Base-by-base conservation (phyloP, 2,113 vertebrate species). In the Lasiurus borealis region DNA sequence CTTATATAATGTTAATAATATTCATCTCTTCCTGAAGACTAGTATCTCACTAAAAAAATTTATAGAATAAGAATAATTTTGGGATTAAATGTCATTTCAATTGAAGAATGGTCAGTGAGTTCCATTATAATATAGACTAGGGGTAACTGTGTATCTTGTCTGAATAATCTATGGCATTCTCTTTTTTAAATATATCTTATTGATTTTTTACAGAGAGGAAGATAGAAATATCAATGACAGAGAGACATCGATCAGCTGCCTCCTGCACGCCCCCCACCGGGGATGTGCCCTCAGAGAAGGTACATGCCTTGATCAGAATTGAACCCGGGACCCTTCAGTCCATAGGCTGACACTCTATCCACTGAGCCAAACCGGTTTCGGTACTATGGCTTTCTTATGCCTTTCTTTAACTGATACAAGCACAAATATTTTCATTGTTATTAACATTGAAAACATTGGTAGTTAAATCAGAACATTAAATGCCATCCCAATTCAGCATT, bases 81-180 rank as follows among this genome's bases (percentile, higher is more conserved):
- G 2, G 86, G 6, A 69, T 29, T 83, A 23, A 68, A 81, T n/a
- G 44, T 25, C 19, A 87, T 71, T 95, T 89, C 62, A 46, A n/a
- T 77, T 66, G 88, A 83, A 40, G 18, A 69, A 72, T 86, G 82
- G 46, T 81, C 57, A 52, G 27, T 71, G 36, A 92, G 29, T 84
- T 95, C 15, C 54, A 27, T 52, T 71, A n/a, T 46, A 50, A n/a
- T 25, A 27, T 68, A 52, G 52, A 73, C 3, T 68, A 64, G 27
- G n/a, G n/a, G 18, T 75, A 72, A 76, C n/a, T 40, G 2, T 69
- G 18, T 57, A 59, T 50, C 36, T 23, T 34, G 21, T 50, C 54
- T 76, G 82, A 85, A 90, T 88, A 68, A 75, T 92, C 50, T 87
- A 40, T 89, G n/a, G 40, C 40, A 40, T 40, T 40, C 40, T 40